Percentiles rank a stretch among this genome's conserved stretches.
Evolutionary conservation across 2,888 invertebrate genomes (phyloP).

Genomic region (Harpagoxenus sublaevis): DNA sequence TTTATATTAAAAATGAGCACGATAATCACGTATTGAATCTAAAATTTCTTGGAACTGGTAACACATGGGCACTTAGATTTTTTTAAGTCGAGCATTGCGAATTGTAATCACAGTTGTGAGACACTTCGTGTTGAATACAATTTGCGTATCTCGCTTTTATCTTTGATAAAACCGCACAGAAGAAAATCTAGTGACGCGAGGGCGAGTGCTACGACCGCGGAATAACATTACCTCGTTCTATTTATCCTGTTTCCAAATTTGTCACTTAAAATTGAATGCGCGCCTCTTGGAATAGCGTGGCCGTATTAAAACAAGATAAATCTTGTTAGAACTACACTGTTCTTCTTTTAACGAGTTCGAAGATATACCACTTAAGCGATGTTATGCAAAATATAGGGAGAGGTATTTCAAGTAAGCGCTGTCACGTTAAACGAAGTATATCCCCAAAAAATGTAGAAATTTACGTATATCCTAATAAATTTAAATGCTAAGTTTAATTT

Average conservation of each 20-base stretch:
- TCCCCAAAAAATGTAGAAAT: background rate
- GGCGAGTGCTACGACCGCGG: too few relatives aligned
- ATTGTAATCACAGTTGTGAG: too few relatives aligned
- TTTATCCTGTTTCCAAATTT: background rate
- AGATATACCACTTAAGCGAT: background rate
- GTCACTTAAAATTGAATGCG: background rate
- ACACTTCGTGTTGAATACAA: too few relatives aligned
- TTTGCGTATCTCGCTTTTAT: too few relatives aligned
- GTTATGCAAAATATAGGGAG: background rate
- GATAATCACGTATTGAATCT: too few relatives aligned
- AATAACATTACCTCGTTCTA: too few relatives aligned
- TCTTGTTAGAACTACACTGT: background rate
- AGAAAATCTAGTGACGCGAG: too few relatives aligned
- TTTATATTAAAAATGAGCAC: too few relatives aligned
- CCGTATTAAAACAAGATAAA: background rate
- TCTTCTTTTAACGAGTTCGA: background rate
- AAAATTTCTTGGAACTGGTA: too few relatives aligned
- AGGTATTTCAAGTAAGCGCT: background rate
- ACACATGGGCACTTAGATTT: too few relatives aligned
- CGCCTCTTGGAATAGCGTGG: background rate
- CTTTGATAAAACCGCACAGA: too few relatives aligned
- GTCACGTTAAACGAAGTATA: background rate
- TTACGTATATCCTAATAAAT: background rate
- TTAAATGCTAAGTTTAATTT: background rate
- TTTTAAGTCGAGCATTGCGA: too few relatives aligned